These are phyloP conservation scores for Eilema depressum DNA, from an alignment of 2,888 invertebrate species.

Conservation along the genomic window DNA sequence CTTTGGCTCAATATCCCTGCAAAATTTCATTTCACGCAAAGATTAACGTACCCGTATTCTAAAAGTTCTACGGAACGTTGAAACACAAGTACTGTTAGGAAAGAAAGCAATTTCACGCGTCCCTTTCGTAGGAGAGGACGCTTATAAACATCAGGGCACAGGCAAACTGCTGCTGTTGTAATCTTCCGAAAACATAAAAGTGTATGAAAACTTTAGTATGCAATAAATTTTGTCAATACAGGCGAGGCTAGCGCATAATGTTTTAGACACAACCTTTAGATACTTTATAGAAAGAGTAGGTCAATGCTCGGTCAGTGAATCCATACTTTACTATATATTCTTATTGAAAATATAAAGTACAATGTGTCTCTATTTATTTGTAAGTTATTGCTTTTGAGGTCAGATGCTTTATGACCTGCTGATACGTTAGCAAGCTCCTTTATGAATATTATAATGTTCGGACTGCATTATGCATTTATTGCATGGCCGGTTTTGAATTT, in stretches of 20 bases:
- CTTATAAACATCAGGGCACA: conserved; percentile 68
- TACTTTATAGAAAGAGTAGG: conserved; percentile 27
- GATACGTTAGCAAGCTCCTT: not conserved
- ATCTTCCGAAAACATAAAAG: conserved; percentile 78
- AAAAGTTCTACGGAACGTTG: conserved; percentile 57
- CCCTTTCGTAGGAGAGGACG: conserved; percentile 62
- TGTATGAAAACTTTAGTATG: conserved; percentile 79
- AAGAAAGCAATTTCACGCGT: conserved; percentile 66
- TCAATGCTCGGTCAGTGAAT: not conserved
- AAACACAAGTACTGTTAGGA: conserved; percentile 63
- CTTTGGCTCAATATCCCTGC: not conserved
- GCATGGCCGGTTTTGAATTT: no score
- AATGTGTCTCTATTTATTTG: not conserved
- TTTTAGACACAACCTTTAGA: conserved; percentile 58
- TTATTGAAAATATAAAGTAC: not conserved
- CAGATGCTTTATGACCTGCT: not conserved
- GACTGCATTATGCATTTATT: no score
- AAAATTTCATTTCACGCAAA: conserved; percentile 21
- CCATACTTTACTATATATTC: not conserved
- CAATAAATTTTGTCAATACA: conserved; percentile 79
- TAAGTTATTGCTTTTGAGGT: not conserved
- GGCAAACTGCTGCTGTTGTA: conserved; percentile 69
- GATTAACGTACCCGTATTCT: conserved; percentile 19
- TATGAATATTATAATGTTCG: no score
- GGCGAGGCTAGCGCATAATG: conserved; percentile 60